Base-by-base conservation (phyloP, 2,113 vertebrate species). In the Limnothrissa miodon region DNA sequence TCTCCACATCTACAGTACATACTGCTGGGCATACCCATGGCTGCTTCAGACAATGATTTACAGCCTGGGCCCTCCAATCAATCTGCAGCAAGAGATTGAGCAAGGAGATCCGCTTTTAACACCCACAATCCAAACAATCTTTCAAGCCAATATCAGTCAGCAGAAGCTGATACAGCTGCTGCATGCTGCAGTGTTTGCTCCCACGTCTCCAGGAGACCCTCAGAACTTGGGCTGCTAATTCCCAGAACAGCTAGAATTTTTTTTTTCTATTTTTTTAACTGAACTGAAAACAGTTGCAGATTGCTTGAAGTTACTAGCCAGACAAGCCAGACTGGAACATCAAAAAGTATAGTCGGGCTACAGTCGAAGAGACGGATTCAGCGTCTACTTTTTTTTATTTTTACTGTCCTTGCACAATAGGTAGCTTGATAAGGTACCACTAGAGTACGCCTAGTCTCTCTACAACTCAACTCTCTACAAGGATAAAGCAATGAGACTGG, bases 1-100 rank as follows among this genome's bases (percentile, higher is more conserved):
- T 36, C 66, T 15, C 82, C 80, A 84, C 56, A 86, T 86, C 83
- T 84, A 81, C n/a, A n/a, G n/a, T n/a, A n/a, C 83, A 82, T 84
- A 82, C 80, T 25, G 39, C 6, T 42, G 70, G 13, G 80, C 84
- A n/a, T n/a, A n/a, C 85, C 83, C 85, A 25, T 82, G 80, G 78
- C 80, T 82, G 70, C 84, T 23, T 80, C 74, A 81, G 42, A 45
- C 80, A 79, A 78, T 86, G 85, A 86, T 84, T 78, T 84, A 86
- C 80, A 78, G 84, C 83, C 83, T 70, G 74, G 79, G 79, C 82
- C 42, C 53, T 33, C 79, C 78, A 44, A 86, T 86, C 82, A 84
- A 86, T 86, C 85, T 86, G 79, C 80, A 36, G 42, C 42, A 79
- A 56, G 66, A 82, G 83, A 62, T 80, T 56, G 25, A 33, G 78